Conservation (phyloP, 2,797 vertebrate species). For the Sebastes ruberrimus region DNA sequence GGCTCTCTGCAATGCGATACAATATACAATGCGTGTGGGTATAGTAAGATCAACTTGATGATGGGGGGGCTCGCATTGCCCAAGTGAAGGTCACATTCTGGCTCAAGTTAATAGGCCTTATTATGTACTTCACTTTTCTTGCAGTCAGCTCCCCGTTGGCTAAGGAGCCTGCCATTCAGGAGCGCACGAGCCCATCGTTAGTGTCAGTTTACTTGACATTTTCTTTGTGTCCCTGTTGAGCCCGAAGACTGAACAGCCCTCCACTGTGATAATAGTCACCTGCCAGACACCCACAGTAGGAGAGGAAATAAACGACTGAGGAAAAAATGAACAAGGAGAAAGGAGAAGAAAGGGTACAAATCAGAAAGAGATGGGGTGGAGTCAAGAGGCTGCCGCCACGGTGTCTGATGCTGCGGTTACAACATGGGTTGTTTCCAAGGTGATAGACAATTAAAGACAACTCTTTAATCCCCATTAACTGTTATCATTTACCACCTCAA, state of each 20-base stretch:
- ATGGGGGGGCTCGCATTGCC: not conserved
- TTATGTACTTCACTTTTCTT: conserved; percentile 24
- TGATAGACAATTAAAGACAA: conserved; percentile 58
- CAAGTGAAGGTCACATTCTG: conserved; percentile 13
- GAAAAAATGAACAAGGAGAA: not conserved
- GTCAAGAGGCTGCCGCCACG: conserved; percentile 14
- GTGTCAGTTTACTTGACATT: conserved; percentile 51
- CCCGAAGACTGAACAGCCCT: conserved; percentile 24
- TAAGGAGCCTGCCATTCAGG: conserved; percentile 22
- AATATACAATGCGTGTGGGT: not conserved
- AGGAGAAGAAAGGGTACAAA: not conserved
- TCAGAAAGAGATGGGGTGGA: not conserved
- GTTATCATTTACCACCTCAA: conserved; percentile 8
- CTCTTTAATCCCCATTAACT: conserved; percentile 1
- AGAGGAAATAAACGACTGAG: not conserved
- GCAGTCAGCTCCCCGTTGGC: conserved; percentile 14
- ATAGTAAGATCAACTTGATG: not conserved
- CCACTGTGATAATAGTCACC: conserved; percentile 61
- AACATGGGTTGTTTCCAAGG: conserved; percentile 60
- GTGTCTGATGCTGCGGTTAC: conserved; percentile 3
- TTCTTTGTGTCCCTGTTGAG: conserved; percentile 40
- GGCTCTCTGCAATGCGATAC: not conserved
- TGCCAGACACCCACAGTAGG: conserved; percentile 31
- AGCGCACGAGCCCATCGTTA: conserved; percentile 29
- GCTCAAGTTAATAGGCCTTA: conserved; percentile 27